Evolutionary conservation across 2,888 invertebrate genomes (phyloP), one percentile per base, ranked within the genome.

Genomic region (Drosophila fulvimacula): DNA sequence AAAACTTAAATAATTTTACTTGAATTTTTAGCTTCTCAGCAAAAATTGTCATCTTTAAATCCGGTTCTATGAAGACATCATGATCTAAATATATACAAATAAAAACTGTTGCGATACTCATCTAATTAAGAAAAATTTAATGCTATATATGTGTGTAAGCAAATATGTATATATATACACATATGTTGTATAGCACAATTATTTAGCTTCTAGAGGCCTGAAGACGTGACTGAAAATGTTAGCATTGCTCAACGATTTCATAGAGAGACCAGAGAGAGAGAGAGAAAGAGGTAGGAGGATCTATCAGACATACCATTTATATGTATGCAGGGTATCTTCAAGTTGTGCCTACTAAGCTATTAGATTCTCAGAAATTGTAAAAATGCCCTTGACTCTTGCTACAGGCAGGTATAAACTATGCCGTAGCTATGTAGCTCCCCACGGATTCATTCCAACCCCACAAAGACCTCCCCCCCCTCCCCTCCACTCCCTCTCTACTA

Each of bases 341-440:
- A 27, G 58, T 36, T 6, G 19, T 7, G 15, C 1, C 1, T 36
- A 11, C 46, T 48, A 27, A 53, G 36, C 27, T 41, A 21, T 34
- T 32, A 15, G 34, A 46, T 19, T 15, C 11, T 48, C 34, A 34
- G 13, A 42, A 24, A 66, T 59, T 62, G 52, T 27, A 17, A 21
- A 17, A n/a, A 51, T 72, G 75, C 73, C 75, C 75, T 75, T 75
- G 76, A 44, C 51, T 39, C 56, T 57, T 63, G 61, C 46, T 48
- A 42, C 30, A 70, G 39, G 46, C 56, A 46, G n/a, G 21, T 49
- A 30, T n/a, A 41, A 55, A 48, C 17, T 48, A 6, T 30, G 36
- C 63, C 32, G 21, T 44, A 48, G 56, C 41, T 42, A 30, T 32
- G 19, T 13, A 13, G 19, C 42, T 7, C 5, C 34, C 11, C 44